Percentiles rank a stretch among this genome's conserved stretches.
These are phyloP conservation scores for Physocephala rufipes DNA, from an alignment of 2,888 invertebrate genomes.

Conservation along the genomic window DNA sequence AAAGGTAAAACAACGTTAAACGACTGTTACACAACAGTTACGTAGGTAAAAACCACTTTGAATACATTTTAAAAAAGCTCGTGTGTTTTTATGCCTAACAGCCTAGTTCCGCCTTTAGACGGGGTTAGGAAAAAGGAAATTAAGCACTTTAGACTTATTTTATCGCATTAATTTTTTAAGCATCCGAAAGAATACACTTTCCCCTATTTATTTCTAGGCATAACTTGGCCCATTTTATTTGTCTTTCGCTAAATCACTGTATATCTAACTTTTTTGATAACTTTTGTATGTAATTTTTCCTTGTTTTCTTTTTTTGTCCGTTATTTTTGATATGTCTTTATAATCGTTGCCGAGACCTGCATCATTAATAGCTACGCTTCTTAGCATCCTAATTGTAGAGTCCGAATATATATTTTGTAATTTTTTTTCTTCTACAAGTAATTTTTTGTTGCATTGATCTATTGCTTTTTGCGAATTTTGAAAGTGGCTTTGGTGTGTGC, in stretches of 20 bases:
- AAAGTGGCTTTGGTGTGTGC: too few relatives aligned
- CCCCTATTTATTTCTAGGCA: too few relatives aligned
- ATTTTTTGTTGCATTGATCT: too few relatives aligned
- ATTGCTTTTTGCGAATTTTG: too few relatives aligned
- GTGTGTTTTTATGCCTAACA: too few relatives aligned
- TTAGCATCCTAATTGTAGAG: not conserved
- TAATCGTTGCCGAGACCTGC: not conserved
- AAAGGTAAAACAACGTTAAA: too few relatives aligned
- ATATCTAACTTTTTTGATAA: not conserved
- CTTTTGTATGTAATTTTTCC: conserved; percentile 1
- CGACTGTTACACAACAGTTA: too few relatives aligned
- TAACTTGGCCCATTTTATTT: not conserved
- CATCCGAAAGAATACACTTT: not conserved
- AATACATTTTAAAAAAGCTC: too few relatives aligned
- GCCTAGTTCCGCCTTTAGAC: too few relatives aligned
- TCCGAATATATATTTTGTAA: conserved; percentile 15
- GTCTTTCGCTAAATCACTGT: not conserved
- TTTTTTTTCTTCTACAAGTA: too few relatives aligned
- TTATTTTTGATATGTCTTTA: not conserved
- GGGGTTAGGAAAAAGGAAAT: conserved; percentile 11
- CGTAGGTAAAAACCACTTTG: too few relatives aligned
- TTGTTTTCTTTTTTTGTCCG: not conserved
- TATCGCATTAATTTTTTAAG: not conserved
- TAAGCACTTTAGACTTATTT: not conserved
- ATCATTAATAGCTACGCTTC: conserved; percentile 8